These are phyloP conservation scores for Acheta domesticus DNA, from an alignment of 2,888 invertebrate genomes.

Conservation along the genomic window DNA sequence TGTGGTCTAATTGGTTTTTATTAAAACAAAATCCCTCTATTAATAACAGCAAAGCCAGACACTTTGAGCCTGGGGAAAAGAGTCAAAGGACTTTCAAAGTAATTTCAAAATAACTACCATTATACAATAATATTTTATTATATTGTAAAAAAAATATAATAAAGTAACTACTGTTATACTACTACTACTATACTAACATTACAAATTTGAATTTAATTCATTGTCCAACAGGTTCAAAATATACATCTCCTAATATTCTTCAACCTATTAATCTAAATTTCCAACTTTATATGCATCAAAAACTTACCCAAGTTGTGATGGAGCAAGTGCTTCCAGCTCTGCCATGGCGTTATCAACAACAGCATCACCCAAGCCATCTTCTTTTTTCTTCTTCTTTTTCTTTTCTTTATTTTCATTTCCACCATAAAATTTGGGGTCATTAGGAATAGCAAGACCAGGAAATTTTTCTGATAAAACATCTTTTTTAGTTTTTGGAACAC, in stretches of 20 bases:
- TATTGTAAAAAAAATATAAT: no score
- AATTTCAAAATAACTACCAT: not conserved
- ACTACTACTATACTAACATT: not conserved
- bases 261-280: no score
- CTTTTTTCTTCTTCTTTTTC: constrained; percentile 41
- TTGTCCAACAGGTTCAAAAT: not conserved
- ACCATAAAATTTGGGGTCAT: constrained; percentile 58
- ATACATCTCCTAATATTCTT: not conserved
- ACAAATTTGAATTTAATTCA: no score
- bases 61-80: no score
- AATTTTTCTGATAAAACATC: constrained; percentile 67
- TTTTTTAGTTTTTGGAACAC: constrained; percentile 45
- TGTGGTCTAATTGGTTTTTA: no score
- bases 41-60: no score
- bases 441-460: constrained; percentile 77
- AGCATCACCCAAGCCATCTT: constrained; percentile 44
- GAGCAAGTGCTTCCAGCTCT: constrained; percentile 79
- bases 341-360: constrained; percentile 80
- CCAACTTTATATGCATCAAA: not conserved
- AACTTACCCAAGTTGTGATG: constrained; percentile 50
- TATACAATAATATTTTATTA: no score
- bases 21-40: no score
- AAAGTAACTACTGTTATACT: not conserved
- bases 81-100: not conserved
- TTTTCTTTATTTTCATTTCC: constrained; percentile 45